Conservation (phyloP, 2,888 invertebrate species). For the Carabus problematicus region DNA sequence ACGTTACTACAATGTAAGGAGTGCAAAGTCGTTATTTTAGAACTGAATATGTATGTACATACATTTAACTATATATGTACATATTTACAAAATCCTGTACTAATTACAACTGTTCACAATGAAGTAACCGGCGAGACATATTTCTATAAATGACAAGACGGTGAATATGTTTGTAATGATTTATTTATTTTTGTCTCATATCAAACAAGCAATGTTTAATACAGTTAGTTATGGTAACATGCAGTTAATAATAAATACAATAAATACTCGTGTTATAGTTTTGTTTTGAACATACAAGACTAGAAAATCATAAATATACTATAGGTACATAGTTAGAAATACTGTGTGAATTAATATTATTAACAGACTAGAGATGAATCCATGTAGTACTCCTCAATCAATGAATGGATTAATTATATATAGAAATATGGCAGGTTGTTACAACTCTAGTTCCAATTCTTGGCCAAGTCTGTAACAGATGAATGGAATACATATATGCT, state of each 20-base stretch:
- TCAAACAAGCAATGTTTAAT: conserved; percentile 25
- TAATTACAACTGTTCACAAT: too few species aligned
- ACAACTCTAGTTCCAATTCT: conserved; percentile 32
- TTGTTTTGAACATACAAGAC: conserved; percentile 32
- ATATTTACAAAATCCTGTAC: too few species aligned
- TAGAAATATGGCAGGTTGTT: conserved; percentile 30
- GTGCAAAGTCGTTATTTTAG: too few species aligned
- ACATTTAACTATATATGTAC: too few species aligned
- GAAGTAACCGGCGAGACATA: too few species aligned
- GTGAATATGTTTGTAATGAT: background rate
- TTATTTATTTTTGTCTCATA: conserved; percentile 23
- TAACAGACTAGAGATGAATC: conserved; percentile 34
- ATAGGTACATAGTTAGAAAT: conserved; percentile 14
- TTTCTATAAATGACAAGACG: too few species aligned
- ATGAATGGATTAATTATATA: conserved; percentile 10
- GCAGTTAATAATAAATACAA: conserved; percentile 30
- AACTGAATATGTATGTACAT: too few species aligned
- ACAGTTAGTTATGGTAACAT: conserved; percentile 19
- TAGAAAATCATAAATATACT: conserved; percentile 26
- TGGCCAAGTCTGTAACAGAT: conserved; percentile 33
- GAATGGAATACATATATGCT: background rate
- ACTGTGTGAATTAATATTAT: conserved; percentile 16
- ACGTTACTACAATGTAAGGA: too few species aligned
- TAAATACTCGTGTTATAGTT: conserved; percentile 25
- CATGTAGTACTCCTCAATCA: too few species aligned